Evolutionary conservation across 2,888 invertebrate genomes (phyloP).

Genomic region (Automeris io): DNA sequence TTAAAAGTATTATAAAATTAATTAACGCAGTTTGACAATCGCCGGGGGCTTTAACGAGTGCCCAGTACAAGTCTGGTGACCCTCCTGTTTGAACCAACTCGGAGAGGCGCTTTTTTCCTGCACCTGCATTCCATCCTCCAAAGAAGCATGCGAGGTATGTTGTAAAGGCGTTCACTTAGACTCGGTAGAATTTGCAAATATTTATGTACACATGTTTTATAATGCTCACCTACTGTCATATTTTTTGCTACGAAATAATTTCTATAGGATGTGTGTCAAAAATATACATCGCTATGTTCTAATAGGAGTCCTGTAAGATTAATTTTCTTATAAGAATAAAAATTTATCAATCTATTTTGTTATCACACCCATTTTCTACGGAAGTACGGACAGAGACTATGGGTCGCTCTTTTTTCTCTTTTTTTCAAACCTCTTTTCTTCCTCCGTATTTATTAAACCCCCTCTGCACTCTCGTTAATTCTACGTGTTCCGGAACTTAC

Average conservation of each 20-base stretch:
- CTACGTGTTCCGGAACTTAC: no score
- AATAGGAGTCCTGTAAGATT: neutral
- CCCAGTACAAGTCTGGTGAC: constrained; percentile 46
- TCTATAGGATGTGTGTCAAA: no score
- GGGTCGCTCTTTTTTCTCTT: no score
- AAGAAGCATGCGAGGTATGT: constrained; percentile 51
- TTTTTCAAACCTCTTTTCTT: no score
- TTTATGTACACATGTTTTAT: constrained; percentile 4
- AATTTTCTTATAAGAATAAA: neutral
- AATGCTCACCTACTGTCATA: constrained; percentile 5
- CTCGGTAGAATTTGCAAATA: neutral
- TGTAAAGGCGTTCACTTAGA: constrained; percentile 32
- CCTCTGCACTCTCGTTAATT: no score
- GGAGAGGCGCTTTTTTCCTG: constrained; percentile 59
- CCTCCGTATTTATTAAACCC: no score
- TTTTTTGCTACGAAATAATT: no score
- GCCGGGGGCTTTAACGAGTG: constrained; percentile 45
- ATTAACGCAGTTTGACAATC: constrained; percentile 32
- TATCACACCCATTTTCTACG: no score
- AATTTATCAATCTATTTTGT: no score
- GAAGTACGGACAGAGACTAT: no score
- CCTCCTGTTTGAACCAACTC: constrained; percentile 56
- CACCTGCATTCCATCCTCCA: constrained; percentile 56
- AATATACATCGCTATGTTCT: no score
- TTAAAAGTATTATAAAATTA: neutral